These are phyloP conservation scores for Drosophila erecta DNA, from an alignment of 1,140 invertebrate genomes.

Conservation along the genomic window DNA sequence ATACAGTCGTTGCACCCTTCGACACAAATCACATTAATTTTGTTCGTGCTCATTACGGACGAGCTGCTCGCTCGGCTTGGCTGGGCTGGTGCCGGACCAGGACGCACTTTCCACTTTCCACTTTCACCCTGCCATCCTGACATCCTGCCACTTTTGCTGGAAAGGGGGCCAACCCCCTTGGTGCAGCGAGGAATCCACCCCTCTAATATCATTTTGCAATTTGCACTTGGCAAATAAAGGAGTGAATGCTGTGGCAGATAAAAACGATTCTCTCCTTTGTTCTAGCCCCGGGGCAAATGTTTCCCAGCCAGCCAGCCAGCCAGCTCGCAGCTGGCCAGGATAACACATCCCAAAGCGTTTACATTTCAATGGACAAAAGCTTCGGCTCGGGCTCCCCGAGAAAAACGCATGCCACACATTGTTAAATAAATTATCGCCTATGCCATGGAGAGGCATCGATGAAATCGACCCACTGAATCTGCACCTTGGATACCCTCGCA, in stretches of 20 bases:
- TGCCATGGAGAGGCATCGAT: constrained; percentile 48
- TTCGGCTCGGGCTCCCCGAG: constrained; percentile 34
- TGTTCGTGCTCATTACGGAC: constrained; percentile 73
- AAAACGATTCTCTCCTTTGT: constrained; percentile 71
- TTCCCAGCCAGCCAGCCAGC: constrained; percentile 26
- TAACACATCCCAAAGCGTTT: constrained; percentile 42
- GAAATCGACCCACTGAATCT: constrained; percentile 36
- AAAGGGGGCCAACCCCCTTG: constrained; percentile 20
- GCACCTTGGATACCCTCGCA: constrained; percentile 1
- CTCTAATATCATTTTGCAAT: constrained; percentile 83
- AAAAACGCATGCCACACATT: constrained; percentile 71
- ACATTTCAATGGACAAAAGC: constrained; percentile 69
- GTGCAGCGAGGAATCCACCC: constrained; percentile 9
- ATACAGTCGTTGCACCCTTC: constrained; percentile 68
- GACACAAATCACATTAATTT: constrained; percentile 81
- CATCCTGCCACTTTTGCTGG: constrained; percentile 1
- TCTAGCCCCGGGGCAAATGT: constrained; percentile 58
- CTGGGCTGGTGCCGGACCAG: constrained; percentile 31
- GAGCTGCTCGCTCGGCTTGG: constrained; percentile 34
- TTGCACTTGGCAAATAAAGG: constrained; percentile 84
- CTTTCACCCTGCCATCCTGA: constrained; percentile 13
- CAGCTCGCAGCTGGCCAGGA: constrained; percentile 24
- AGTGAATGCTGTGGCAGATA: constrained; percentile 80
- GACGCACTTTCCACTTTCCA: constrained; percentile 58
- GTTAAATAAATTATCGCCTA: constrained; percentile 81